Conservation (phyloP, 2,797 vertebrate genomes). For the Arremon brunneinucha region DNA sequence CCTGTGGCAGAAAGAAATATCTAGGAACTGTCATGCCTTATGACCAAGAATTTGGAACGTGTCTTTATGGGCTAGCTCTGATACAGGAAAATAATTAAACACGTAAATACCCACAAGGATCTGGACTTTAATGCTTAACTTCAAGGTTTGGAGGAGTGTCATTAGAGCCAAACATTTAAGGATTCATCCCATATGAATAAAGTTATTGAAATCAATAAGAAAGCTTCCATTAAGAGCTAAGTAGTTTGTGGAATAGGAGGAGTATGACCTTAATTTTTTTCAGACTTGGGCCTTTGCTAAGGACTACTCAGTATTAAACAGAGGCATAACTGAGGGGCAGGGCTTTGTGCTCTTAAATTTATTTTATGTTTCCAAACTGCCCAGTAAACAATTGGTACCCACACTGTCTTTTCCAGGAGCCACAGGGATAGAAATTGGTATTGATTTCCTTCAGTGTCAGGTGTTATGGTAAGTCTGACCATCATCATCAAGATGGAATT, state of each 20-base stretch:
- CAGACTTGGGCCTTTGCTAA: not conserved
- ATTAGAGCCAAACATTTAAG: not conserved
- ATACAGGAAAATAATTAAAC: conserved; percentile 60
- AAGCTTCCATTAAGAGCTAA: not conserved
- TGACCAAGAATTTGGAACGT: conserved; percentile 54
- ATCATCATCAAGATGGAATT: not conserved
- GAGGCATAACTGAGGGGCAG: not conserved
- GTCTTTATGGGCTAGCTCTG: conserved; percentile 4
- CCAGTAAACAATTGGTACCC: not conserved
- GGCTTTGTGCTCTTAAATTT: not conserved
- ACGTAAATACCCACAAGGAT: not conserved
- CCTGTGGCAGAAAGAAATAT: conserved; percentile 8
- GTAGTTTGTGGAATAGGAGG: not conserved
- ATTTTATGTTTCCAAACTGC: not conserved
- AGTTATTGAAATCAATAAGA: not conserved
- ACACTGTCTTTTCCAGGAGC: not conserved
- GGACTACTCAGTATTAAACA: not conserved
- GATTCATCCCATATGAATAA: not conserved
- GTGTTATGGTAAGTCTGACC: not conserved
- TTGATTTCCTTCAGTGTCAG: not conserved
- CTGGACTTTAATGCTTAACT: conserved; percentile 46
- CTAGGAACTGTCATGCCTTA: conserved; percentile 58
- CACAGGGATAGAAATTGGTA: not conserved
- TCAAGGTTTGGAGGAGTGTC: not conserved
- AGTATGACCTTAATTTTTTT: not conserved